Conservation (phyloP, 2,888 invertebrate genomes). For the Spodoptera littoralis region DNA sequence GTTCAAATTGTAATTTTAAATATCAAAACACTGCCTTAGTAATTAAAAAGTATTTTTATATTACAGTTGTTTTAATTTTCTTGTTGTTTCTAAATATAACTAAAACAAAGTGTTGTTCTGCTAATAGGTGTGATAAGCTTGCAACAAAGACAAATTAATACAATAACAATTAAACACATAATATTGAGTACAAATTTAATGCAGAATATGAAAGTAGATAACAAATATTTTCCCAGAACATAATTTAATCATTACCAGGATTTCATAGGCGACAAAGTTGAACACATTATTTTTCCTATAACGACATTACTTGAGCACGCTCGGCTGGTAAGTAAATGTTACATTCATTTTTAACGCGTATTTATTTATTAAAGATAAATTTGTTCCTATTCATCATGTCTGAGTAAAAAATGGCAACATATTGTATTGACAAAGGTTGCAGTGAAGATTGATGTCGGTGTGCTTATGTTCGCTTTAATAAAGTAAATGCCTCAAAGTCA, state of each 20-base stretch:
- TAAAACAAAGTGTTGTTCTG: slow-evolving; percentile 13
- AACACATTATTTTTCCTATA: slow-evolving; percentile 25
- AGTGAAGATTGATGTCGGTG: slow-evolving; percentile 34
- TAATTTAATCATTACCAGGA: slow-evolving; percentile 27
- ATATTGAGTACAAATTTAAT: background rate
- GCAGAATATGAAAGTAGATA: slow-evolving; percentile 6
- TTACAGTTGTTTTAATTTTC: background rate
- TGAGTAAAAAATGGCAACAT: slow-evolving; percentile 45
- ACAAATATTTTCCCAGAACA: slow-evolving; percentile 1
- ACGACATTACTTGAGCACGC: slow-evolving; percentile 22
- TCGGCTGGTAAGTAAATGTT: slow-evolving; percentile 7
- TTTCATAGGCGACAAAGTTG: slow-evolving; percentile 20
- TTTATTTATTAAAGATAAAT: slow-evolving; percentile 69
- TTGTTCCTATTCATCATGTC: slow-evolving; percentile 57
- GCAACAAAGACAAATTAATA: too few relatives aligned
- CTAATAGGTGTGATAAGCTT: too few relatives aligned
- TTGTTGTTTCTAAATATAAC: background rate
- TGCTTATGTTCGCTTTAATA: slow-evolving; percentile 15
- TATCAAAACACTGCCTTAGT: too few relatives aligned
- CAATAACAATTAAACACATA: too few relatives aligned
- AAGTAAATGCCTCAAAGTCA: slow-evolving; percentile 6
- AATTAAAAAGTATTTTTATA: background rate
- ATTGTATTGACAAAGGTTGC: slow-evolving; percentile 39
- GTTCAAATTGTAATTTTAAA: background rate
- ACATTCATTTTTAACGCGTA: slow-evolving; percentile 52